Base-by-base conservation (phyloP, 92 coral and sea anemone species). In the Paragorgia papillata region DNA sequence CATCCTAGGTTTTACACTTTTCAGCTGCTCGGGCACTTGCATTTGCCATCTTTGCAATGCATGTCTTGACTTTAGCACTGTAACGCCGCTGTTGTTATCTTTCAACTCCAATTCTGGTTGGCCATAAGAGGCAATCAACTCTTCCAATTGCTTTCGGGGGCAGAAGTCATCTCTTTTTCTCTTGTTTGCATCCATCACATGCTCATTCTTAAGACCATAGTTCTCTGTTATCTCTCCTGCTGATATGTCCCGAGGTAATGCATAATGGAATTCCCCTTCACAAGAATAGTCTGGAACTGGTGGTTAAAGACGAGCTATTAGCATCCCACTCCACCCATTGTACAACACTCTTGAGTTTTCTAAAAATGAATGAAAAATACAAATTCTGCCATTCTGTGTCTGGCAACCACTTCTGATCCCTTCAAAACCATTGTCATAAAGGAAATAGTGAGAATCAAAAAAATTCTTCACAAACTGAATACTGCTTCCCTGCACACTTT, bases 221-320 rank as follows among this genome's bases (percentile, higher is more conserved):
- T 74, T 80, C 65, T 73, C 85, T 49, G 82, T 67, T 4, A 85
- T 56, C 1, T 70, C 63, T 60, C 85, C 88, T 51, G 71, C 48
- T 9, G 77, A 73, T 39, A 84, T 73, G 17, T 20, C 55, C 15
- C 62, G 46, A 29, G 88, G 88, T 10, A n/a, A 13, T 5, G 57
- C 30, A 62, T 80, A 73, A 59, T 80, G 85, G 51, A 80, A 80
- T 9, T 54, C 81, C 70, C 26, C 69, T 71, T 53, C 83, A 26
- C 55, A n/a, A 20, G 82, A 80, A 43, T 85, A 85, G 34, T 75
- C 80, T 46, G 89, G 89, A 35, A 85, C 77, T 46, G 89, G 89
- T 33, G 86, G 83, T 30, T 44, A 86, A 39, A 85, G 71, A 40
- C 69, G 86, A 17, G 41, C 25, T 2, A 85, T 80, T 25, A 19